These are phyloP conservation scores for Ephydatia muelleri DNA, from an alignment of 37 sponge, comb jelly and placozoan species.

Conservation along the genomic window DNA sequence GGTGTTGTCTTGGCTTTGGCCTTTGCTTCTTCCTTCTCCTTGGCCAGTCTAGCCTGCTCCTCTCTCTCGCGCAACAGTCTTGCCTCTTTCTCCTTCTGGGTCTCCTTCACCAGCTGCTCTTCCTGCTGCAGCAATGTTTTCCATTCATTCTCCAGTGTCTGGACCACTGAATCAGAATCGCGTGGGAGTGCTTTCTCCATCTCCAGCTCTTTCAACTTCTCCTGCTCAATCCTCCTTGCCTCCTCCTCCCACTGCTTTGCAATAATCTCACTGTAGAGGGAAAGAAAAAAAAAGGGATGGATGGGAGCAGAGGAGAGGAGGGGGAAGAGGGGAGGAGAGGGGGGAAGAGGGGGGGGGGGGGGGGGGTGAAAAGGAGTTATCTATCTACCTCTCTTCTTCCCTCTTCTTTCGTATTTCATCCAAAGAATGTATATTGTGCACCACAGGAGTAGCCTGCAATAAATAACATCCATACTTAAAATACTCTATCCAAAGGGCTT, in stretches of 20 bases:
- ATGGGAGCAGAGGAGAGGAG: neutral
- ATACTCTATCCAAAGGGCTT: too few relatives aligned
- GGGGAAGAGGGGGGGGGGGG: neutral
- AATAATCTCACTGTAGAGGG: neutral
- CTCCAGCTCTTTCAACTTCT: neutral
- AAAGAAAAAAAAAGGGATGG: neutral
- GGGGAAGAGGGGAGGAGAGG: neutral
- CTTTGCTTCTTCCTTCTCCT: slow-evolving; percentile 20
- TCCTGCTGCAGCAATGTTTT: slow-evolving; percentile 16
- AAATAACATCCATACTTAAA: neutral
- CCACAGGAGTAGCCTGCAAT: neutral
- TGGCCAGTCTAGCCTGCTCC: slow-evolving; percentile 30
- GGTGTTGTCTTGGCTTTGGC: neutral
- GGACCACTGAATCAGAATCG: neutral
- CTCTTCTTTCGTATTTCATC: neutral
- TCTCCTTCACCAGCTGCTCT: slow-evolving; percentile 28
- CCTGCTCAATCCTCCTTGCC: neutral
- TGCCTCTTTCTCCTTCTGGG: slow-evolving; percentile 46
- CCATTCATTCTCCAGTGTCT: neutral
- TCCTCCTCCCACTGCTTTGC: neutral
- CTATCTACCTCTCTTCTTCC: neutral
- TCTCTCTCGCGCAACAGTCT: slow-evolving; percentile 35
- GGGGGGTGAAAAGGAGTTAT: neutral
- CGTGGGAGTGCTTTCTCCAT: neutral
- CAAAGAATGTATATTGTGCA: neutral